These are phyloP conservation scores for Heteromormyrus szaboi DNA, from an alignment of 2,797 vertebrate genomes.

Conservation along the genomic window DNA sequence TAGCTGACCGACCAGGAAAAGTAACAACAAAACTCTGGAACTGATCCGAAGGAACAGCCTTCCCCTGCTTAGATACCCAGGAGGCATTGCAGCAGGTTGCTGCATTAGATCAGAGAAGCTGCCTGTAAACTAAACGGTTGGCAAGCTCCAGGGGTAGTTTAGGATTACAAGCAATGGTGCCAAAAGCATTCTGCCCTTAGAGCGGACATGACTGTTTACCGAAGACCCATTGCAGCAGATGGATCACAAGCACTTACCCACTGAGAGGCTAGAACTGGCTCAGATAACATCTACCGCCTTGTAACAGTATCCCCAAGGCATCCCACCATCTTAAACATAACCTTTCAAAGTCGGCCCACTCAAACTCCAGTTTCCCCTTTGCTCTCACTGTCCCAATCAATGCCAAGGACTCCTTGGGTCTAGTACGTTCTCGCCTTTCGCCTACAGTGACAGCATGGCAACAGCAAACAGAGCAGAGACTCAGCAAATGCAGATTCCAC, in stretches of 20 bases:
- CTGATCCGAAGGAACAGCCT: not conserved
- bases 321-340: not conserved
- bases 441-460: not conserved
- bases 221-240: not conserved
- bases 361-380: not conserved
- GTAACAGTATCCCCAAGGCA: not conserved
- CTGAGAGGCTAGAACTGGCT: not conserved
- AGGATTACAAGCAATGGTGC: not conserved
- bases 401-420: not conserved
- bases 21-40: not conserved
- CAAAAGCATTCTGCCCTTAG: not conserved
- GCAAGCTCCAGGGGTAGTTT: conserved; percentile 1
- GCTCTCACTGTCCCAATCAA: not conserved
- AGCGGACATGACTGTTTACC: not conserved
- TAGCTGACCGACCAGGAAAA: not conserved
- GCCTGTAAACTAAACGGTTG: conserved; percentile 12
- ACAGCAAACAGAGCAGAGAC: not conserved
- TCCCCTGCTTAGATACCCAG: not conserved
- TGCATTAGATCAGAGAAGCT: conserved; percentile 5
- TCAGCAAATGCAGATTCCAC: not conserved
- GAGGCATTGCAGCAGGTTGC: not conserved
- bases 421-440: not conserved
- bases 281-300: not conserved
- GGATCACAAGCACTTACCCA: not conserved
- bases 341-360: conserved; percentile 5